Percentiles rank a stretch among this genome's conserved stretches.
Evolutionary conservation across 2,797 vertebrate genomes (phyloP).

Genomic region (Sebastes oblongus): DNA sequence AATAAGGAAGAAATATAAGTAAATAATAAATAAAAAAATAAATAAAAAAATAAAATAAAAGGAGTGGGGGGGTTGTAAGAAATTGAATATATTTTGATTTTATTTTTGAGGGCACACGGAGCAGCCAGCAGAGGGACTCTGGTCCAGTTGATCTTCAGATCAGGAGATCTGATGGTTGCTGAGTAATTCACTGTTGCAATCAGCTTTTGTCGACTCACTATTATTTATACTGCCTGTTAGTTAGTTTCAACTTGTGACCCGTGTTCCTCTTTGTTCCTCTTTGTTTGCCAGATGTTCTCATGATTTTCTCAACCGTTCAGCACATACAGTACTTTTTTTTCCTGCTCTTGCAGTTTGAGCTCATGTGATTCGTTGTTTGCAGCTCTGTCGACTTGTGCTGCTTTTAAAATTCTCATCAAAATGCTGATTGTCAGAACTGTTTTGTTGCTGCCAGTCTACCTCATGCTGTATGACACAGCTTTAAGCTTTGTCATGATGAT

Average conservation of each 20-base stretch:
- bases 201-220: background rate
- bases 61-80: no score
- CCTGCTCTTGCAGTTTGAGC: background rate
- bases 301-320: background rate
- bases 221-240: background rate
- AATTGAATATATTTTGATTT: background rate
- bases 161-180: background rate
- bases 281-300: background rate
- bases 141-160: background rate
- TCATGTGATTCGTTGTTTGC: background rate
- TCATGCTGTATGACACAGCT: background rate
- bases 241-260: slow-evolving; percentile 24
- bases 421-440: background rate
- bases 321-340: background rate
- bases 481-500: background rate
- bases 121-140: background rate
- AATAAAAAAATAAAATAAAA: no score
- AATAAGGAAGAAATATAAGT: no score
- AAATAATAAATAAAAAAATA: no score
- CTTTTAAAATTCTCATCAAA: background rate
- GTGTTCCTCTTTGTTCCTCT: slow-evolving; percentile 41
- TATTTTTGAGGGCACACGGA: background rate
- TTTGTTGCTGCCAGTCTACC: background rate
- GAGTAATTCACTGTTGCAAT: background rate
- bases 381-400: background rate